Base-by-base conservation (phyloP, 2,888 invertebrate genomes). In the Drosophila histrio region DNA sequence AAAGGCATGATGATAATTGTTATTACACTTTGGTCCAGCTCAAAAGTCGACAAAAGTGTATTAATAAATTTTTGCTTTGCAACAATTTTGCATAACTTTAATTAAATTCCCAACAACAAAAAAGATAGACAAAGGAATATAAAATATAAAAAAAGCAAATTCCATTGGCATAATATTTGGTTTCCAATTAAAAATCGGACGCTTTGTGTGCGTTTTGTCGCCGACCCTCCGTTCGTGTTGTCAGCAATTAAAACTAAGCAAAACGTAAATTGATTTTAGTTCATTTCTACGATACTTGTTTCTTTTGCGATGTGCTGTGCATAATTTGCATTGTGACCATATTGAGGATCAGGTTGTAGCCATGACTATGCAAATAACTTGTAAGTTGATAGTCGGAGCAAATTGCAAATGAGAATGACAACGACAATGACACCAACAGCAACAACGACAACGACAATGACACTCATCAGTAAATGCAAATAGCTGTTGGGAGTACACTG, bases 211-310 rank as follows among this genome's bases (percentile, higher is more conserved):
- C 41, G 41, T 46, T 76, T 75, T 58, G 41, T 30, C 38, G 24
- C 32, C 22, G 11, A 8, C 15, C 22, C 17, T 26, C 54, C 11
- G 2, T 6, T 3, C 11, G 1, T 9, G 17, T 46, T 54, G 56
- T 26, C 69, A 69, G 81, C 89, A 87, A 87, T 87, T 87, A 88
- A 89, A 87, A 87, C 78, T 76, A 89, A 84, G 87, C 76, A 80
- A 85, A 80, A 56, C 28, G 58, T 60, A 75, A 88, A 89, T 89
- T 81, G 79, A 88, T 88, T 87, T 76, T 19, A 34, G 36, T 56
- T 54, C 49, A 47, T 50, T 61, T 52, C 30, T 61, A 49, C 30
- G 2, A 9, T 8, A 17, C 17, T 28, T 13, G 8, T 32, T 15
- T 34, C 53, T 46, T 52, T 39, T 49, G 32, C n/a, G 24, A 30